phyloP scores from a whole-genome alignment of 2,888 invertebrate genomes.

The Drosophila diplacantha region DNA sequence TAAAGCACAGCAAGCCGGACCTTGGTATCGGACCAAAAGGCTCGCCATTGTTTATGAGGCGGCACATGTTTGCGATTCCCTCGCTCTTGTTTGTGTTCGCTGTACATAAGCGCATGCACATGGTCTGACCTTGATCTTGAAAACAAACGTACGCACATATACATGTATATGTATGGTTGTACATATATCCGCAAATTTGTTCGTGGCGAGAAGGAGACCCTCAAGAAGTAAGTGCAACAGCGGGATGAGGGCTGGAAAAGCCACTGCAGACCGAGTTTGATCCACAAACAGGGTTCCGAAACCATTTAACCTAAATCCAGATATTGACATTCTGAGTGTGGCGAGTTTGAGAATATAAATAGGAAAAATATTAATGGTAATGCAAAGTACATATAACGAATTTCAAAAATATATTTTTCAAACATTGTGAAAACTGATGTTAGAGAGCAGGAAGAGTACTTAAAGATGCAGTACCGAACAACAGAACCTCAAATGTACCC shows the following conservation, averaged over 20 bases:
- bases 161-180: conserved; percentile 6
- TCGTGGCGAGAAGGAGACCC: conserved; percentile 5
- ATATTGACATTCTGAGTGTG: too few species aligned
- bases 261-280: background rate
- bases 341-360: too few species aligned
- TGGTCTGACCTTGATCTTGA: conserved; percentile 76
- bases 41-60: conserved; percentile 48
- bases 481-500: too few species aligned
- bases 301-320: background rate
- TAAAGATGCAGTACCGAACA: too few species aligned
- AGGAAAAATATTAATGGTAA: too few species aligned
- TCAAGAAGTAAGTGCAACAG: conserved; percentile 14
- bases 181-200: conserved; percentile 7
- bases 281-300: conserved; percentile 11
- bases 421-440: too few species aligned
- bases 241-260: background rate
- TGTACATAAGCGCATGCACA: conserved; percentile 43
- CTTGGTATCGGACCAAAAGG: conserved; percentile 18
- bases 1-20: conserved; percentile 18
- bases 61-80: conserved; percentile 61
- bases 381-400: too few species aligned
- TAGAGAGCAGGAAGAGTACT: too few species aligned
- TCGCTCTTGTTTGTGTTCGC: conserved; percentile 12
- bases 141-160: conserved; percentile 39
- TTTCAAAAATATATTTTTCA: too few species aligned